Percentiles rank a stretch among this genome's conserved stretches.
Evolutionary conservation across 2,797 vertebrate genomes (phyloP).

Genomic region (Acomys russatus): DNA sequence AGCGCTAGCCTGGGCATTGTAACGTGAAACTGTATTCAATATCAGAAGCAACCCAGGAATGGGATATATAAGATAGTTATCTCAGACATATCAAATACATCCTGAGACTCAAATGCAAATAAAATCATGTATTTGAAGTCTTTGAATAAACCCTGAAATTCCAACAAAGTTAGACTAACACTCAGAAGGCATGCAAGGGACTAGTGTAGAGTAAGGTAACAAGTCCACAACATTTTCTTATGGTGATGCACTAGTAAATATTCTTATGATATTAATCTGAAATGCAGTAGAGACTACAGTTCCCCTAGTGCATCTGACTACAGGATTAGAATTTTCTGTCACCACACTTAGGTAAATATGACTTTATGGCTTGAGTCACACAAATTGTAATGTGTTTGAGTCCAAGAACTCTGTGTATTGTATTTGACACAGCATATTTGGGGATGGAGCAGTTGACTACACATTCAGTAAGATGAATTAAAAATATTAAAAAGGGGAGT

Average conservation of each 20-base stretch:
- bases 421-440: background rate
- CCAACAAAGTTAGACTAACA: too few species aligned
- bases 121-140: background rate
- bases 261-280: background rate
- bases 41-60: background rate
- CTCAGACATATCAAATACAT: background rate
- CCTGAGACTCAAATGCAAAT: background rate
- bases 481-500: background rate
- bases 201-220: background rate
- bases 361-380: background rate
- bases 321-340: background rate
- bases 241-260: background rate
- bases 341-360: background rate
- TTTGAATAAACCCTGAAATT: background rate
- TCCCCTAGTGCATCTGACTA: background rate
- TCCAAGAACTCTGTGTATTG: background rate
- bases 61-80: background rate
- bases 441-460: background rate
- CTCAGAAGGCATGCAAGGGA: background rate
- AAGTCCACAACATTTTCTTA: background rate
- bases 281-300: background rate
- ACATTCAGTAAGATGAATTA: background rate
- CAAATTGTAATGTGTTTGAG: background rate
- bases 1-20: background rate
- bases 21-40: background rate